Base-by-base conservation (phyloP, 2,113 vertebrate species). In the Arvicanthis niloticus region DNA sequence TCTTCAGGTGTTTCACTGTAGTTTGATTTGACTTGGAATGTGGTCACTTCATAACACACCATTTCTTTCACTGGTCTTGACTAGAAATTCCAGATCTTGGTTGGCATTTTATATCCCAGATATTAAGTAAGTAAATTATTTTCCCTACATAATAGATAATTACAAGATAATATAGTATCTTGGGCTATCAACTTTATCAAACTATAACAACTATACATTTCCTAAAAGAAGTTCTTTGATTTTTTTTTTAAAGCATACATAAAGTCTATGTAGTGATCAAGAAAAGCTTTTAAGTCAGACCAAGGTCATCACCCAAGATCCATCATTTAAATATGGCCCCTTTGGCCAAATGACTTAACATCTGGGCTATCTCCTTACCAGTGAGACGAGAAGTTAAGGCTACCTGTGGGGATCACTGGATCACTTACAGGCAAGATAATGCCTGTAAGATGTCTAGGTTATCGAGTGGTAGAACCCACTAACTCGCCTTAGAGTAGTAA, bases 281-380 rank as follows among this genome's bases (percentile, higher is more conserved):
- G 42, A 65, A 91, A 80, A 84, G 10, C 75, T 21, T 88, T 95
- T 81, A 58, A 80, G 40, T 87, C 82, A 89, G n/a, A 94, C 19
- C 56, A 15, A 77, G n/a, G 4, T 75, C 90, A 80, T 60, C 72
- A 90, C 15, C 62, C n/a, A 91, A 58, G 68, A 11, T 34, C 31
- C 10, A 21, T 92, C 85, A 65, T 65, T n/a, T 73, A 58, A 86
- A 77, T 89, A 67, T 67, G 29, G 37, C 62, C n/a, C 42, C 60
- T 68, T 77, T 84, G 48, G 40, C 75, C 75, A 82, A 48, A 26
- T 45, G 62, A 80, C 62, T 40, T 45, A 70, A 73, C 31, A 84
- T 76, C 68, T 42, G 68, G 31, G 73, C 80, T 88, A 3, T 91
- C 53, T 92, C 72, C 40, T 73, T 42, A 21, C 76, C 67, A 89